Percentiles rank a stretch among this genome's conserved stretches.
Conservation (phyloP, 2,888 invertebrate genomes). For the Dolichopus griseipennis region DNA sequence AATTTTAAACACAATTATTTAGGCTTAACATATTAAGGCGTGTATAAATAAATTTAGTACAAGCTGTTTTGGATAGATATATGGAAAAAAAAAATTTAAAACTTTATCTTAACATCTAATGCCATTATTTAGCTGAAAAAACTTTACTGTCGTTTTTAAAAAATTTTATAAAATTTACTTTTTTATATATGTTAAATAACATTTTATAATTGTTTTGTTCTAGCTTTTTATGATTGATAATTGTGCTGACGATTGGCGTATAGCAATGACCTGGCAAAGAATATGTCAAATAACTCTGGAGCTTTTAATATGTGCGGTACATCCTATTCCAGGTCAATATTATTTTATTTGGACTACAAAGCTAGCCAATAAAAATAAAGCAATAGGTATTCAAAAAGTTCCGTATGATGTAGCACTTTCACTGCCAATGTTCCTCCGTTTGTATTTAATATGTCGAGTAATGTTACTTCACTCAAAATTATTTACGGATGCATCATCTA, state of each 20-base stretch:
- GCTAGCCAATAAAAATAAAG: constrained; percentile 76
- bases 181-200: not conserved
- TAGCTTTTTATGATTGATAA: constrained; percentile 99
- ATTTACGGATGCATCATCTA: constrained; percentile 98
- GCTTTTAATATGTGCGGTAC: constrained; percentile 91
- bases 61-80: too few species aligned
- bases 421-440: constrained; percentile 98
- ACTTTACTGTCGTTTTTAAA: too few species aligned
- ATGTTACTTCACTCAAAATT: constrained; percentile 99
- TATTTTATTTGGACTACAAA: constrained; percentile 95
- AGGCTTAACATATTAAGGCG: too few species aligned
- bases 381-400: constrained; percentile 61
- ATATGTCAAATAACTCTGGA: constrained; percentile 88
- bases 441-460: constrained; percentile 98
- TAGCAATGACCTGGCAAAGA: constrained; percentile 98
- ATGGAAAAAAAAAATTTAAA: too few species aligned
- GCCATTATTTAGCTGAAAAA: too few species aligned
- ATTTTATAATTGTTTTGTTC: constrained; percentile 31
- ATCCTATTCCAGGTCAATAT: constrained; percentile 95
- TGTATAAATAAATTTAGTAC: too few species aligned
- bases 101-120: too few species aligned
- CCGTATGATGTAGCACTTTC: constrained; percentile 96
- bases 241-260: constrained; percentile 99
- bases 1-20: too few species aligned
- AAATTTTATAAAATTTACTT: too few species aligned